Evolutionary conservation across 64 coral and sea anemone genomes (phyloP).

Genomic region (Pocillopora damicornis): DNA sequence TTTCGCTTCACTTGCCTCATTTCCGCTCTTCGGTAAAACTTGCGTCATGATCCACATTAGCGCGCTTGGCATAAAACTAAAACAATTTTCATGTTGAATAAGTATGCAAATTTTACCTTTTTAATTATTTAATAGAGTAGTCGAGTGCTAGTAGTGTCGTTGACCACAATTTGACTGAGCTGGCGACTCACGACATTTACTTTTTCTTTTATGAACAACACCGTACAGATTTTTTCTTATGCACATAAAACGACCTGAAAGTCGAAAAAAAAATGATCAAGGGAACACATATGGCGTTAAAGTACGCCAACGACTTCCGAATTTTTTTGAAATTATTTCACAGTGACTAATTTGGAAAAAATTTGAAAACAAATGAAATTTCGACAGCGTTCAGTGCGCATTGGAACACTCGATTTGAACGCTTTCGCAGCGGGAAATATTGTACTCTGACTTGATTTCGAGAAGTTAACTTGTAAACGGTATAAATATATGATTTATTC

Average conservation of each 20-base stretch:
- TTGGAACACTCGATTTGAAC: background rate
- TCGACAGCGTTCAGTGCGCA: background rate
- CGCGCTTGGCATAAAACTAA: background rate
- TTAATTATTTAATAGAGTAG: slow-evolving; percentile 34
- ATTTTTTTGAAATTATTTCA: background rate
- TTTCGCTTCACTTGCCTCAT: background rate
- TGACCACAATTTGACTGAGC: background rate
- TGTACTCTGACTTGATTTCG: background rate
- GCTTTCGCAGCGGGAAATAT: background rate
- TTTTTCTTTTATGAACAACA: no score
- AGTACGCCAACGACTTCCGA: background rate
- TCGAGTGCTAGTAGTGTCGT: slow-evolving; percentile 11
- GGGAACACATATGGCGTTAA: background rate
- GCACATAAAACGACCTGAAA: no score
- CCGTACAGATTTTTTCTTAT: no score
- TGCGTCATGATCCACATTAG: slow-evolving; percentile 19
- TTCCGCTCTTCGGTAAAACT: slow-evolving; percentile 1
- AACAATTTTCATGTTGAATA: slow-evolving; percentile 17
- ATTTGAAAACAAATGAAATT: background rate
- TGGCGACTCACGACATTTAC: no score
- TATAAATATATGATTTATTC: slow-evolving; percentile 28
- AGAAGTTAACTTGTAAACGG: slow-evolving; percentile 13
- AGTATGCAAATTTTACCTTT: slow-evolving; percentile 27
- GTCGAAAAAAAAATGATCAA: no score
- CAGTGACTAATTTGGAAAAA: background rate